A percentile compares a stretch with the other conserved stretches of the same genome.
Conservation (phyloP, 2,797 vertebrate genomes). For the Podargus strigoides region DNA sequence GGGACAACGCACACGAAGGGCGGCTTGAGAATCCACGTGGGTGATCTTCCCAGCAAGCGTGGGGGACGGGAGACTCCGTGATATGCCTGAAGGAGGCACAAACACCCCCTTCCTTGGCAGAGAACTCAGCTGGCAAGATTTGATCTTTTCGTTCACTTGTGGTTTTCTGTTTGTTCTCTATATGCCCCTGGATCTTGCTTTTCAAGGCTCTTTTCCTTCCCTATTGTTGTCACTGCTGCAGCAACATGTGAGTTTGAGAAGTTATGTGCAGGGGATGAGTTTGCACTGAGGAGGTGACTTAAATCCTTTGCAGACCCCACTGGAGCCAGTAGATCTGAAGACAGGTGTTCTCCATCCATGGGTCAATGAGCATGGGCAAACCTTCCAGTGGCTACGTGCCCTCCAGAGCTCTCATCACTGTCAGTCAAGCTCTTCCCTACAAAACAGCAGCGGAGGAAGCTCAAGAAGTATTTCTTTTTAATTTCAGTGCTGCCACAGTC, state of each 20-base stretch:
- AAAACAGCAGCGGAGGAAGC: not conserved
- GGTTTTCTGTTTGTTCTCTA: not conserved
- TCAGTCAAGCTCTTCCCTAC: not conserved
- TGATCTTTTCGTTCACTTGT: not conserved
- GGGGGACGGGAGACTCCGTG: not conserved
- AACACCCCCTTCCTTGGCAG: not conserved
- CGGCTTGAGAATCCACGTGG: not conserved
- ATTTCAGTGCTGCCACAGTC: constrained; percentile 13
- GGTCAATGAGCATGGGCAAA: not conserved
- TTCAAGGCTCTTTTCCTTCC: not conserved
- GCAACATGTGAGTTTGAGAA: not conserved
- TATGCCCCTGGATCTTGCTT: not conserved
- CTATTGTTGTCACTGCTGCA: not conserved
- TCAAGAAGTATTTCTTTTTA: not conserved
- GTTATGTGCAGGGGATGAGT: not conserved
- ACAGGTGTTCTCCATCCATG: not conserved
- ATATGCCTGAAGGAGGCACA: not conserved
- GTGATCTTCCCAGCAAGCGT: not conserved
- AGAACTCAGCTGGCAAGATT: not conserved
- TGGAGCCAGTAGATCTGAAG: not conserved
- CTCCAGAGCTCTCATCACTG: not conserved
- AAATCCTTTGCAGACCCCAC: not conserved
- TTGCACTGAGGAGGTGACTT: not conserved
- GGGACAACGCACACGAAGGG: not conserved
- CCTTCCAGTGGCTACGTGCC: not conserved